These are phyloP conservation scores for Nymphalis c-album DNA, from an alignment of 2,888 invertebrate species.

Conservation along the genomic window DNA sequence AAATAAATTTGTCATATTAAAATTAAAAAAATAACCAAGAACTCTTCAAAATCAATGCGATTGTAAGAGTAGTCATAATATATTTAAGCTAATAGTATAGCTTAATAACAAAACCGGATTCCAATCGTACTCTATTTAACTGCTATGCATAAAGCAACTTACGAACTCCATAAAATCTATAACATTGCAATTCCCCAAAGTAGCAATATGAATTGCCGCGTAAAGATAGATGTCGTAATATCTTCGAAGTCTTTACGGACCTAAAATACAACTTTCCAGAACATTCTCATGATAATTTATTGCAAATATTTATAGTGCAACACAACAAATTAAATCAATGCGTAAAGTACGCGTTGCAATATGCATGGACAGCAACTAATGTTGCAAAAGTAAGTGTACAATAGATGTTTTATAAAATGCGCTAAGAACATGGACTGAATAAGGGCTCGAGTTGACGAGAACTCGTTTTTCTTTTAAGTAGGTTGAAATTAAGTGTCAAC, in stretches of 20 bases:
- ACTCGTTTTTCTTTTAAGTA: slow-evolving; percentile 16
- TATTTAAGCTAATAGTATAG: too few species aligned
- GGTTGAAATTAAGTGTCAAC: slow-evolving; percentile 2
- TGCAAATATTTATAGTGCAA: slow-evolving; percentile 31
- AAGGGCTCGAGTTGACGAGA: slow-evolving; percentile 13
- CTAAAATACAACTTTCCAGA: slow-evolving; percentile 34
- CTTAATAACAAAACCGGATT: slow-evolving; percentile 2
- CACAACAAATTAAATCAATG: slow-evolving; percentile 28
- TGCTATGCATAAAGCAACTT: slow-evolving; percentile 11
- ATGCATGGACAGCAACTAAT: slow-evolving; percentile 30
- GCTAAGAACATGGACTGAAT: slow-evolving; percentile 29
- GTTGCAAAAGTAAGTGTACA: slow-evolving; percentile 30
- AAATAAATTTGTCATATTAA: too few species aligned
- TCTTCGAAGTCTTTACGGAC: slow-evolving; percentile 25
- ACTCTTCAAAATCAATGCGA: too few species aligned
- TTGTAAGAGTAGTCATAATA: too few species aligned
- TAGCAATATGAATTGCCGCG: slow-evolving; percentile 16
- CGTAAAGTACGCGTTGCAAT: slow-evolving; percentile 36
- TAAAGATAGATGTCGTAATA: slow-evolving; percentile 29
- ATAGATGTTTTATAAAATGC: slow-evolving; percentile 28
- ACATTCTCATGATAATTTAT: slow-evolving; percentile 32
- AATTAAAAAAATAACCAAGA: too few species aligned
- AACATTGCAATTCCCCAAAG: slow-evolving; percentile 15
- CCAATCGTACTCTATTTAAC: not conserved
- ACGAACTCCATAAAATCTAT: slow-evolving; percentile 15